Base-by-base conservation (phyloP, 2,888 invertebrate genomes). In the Ormia ochracea region DNA sequence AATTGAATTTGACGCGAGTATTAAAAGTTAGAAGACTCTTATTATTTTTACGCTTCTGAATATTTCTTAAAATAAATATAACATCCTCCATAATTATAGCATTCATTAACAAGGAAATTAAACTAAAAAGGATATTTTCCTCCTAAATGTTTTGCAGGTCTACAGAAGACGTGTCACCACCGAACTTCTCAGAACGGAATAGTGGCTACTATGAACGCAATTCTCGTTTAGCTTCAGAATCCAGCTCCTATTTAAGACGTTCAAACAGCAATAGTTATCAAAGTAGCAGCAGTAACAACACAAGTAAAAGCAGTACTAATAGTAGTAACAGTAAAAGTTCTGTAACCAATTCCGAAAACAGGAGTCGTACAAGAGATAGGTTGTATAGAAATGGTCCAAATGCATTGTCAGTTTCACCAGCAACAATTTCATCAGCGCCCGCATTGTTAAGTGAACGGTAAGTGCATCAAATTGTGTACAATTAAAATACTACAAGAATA, bases 121-220 rank as follows among this genome's bases (percentile, higher is more conserved):
- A 52, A 9, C n/a, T 36, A 38, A 52, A 4, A 52, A 31, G 28
- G 45, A 4, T 43, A 31, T 50, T 50, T 59, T 23, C 6, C 2
- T 73, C 70, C 61, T 1, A 50, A 26, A 50, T 80, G 61, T 77
- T 31, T 86, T 87, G 23, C 85, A 90, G 90, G 88, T 90, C 90
- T 88, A 89, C 90, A 85, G 90, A 90, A 85, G 90, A 90, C 85
- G 86, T 87, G 82, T 86, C 88, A 87, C 88, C 90, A 87, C 89
- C 89, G 85, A 89, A 88, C 85, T 89, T 89, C 84, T 87, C 88
- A 85, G 89, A 89, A 86, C 87, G 90, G 85, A 89, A 89, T 81
- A 86, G 86, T 85, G 85, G 85, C 86, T 89, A 88, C 84, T 90
- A 88, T 86, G 90, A 90, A 85, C 89, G 90, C 84, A 89, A 85